Evolutionary conservation across 2,888 invertebrate genomes (phyloP).

Genomic region (Alloplasta piceator): DNA sequence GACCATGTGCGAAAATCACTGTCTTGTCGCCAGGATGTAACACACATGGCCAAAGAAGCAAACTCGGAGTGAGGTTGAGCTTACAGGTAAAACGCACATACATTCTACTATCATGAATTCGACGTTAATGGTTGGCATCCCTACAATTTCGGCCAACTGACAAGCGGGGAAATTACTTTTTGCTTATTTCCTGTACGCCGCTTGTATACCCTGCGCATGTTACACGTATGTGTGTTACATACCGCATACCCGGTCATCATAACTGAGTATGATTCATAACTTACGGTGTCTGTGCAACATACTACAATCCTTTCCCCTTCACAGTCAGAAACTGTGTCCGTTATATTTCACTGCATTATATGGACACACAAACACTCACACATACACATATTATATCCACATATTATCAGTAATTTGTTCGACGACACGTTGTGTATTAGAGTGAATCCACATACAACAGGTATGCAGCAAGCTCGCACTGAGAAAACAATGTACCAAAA

Average conservation of each 20-base stretch:
- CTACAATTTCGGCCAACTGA: constrained; percentile 28
- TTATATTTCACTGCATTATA: constrained; percentile 10
- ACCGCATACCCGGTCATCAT: not conserved
- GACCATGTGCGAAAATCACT: too few relatives aligned
- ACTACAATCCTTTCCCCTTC: not conserved
- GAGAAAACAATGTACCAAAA: too few relatives aligned
- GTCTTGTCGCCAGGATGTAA: too few relatives aligned
- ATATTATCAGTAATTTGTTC: constrained; percentile 21
- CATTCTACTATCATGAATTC: too few relatives aligned
- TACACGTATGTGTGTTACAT: not conserved
- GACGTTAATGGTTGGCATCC: too few relatives aligned
- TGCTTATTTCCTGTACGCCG: constrained; percentile 33
- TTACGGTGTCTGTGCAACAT: not conserved
- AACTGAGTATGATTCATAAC: constrained; percentile 3
- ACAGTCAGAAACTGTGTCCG: not conserved
- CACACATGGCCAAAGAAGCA: too few relatives aligned
- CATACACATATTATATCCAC: not conserved
- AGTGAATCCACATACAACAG: not conserved
- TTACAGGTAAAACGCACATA: too few relatives aligned
- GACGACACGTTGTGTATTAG: constrained; percentile 21
- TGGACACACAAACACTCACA: not conserved
- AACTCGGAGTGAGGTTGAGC: too few relatives aligned
- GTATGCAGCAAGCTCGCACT: not conserved
- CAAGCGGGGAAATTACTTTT: constrained; percentile 43
- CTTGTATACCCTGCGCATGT: constrained; percentile 9